Evolutionary conservation across 2,888 invertebrate genomes (phyloP), one percentile per base, ranked within the genome.

Genomic region (Ctena decussata): DNA sequence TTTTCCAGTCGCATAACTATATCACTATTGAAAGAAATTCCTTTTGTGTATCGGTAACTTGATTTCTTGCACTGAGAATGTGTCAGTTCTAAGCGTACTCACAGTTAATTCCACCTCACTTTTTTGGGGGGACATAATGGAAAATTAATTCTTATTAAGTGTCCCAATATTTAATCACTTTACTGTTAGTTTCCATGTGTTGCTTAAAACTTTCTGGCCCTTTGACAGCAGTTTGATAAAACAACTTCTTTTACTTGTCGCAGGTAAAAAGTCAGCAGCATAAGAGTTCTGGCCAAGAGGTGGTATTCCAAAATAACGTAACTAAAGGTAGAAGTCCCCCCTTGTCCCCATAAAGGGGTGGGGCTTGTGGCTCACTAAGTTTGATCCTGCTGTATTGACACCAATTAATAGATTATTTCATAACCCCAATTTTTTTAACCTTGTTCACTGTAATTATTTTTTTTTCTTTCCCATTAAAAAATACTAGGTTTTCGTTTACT

Each of bases 311-410:
- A 35, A 65, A 35, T 60, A 65, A 35, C 32, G 6, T 35, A 53
- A n/a, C 53, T 53, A 82, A 87, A 87, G 87, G 87, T 87, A 87
- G 87, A 41, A 41, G 74, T 73, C 82, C 80, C 81, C 83, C 49
- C 65, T 76, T 46, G 49, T 53, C 75, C 81, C 76, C 39, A 21
- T 71, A 32, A 65, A 35, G 65, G 65, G 65, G 79, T 73, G 86
- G 82, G 46, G 71, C 81, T 71, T 53, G 73, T 79, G 85, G 88
- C 88, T 85, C 82, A 88, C 88, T 88, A 84, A 80, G 82, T 85
- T 88, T 88, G 78, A 83, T 84, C 76, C 84, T 88, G 88, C 88
- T 80, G 88, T 87, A 84, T 77, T 83, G 3, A 72, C 72, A 72
- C 72, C 39, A 72, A 72, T 72, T 72, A 72, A 72, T 72, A 79